phyloP scores from a whole-genome alignment of 2,113 vertebrate genomes.

The Rhea pennata region DNA sequence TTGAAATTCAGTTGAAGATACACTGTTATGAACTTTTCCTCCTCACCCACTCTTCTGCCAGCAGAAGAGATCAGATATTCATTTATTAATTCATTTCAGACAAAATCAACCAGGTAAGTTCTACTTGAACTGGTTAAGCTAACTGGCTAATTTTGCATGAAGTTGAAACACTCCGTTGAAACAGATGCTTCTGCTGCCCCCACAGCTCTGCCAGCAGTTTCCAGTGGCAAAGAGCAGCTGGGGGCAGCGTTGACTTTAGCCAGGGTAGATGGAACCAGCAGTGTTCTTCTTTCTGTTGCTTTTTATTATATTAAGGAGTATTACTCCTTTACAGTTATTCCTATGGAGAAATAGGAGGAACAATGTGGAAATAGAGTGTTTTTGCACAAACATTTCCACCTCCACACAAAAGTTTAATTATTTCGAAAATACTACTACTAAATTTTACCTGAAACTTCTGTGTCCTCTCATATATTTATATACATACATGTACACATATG shows the following conservation, averaged over 20 bases:
- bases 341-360: background rate
- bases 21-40: background rate
- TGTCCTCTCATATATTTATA: background rate
- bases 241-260: background rate
- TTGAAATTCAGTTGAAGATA: background rate
- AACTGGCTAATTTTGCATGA: background rate
- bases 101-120: background rate
- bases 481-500: background rate
- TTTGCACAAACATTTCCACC: accelerated
- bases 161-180: background rate
- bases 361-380: background rate
- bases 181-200: background rate
- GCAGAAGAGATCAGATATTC: background rate
- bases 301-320: background rate
- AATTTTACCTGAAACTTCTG: background rate
- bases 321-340: background rate
- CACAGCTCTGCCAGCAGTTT: background rate
- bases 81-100: background rate
- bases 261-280: background rate
- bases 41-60: background rate
- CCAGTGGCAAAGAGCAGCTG: background rate
- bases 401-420: background rate
- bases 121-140: background rate
- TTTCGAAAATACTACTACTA: background rate
- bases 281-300: background rate